phyloP scores from a whole-genome alignment of 2,113 vertebrate species.

The Dicerorhinus sumatrensis region DNA sequence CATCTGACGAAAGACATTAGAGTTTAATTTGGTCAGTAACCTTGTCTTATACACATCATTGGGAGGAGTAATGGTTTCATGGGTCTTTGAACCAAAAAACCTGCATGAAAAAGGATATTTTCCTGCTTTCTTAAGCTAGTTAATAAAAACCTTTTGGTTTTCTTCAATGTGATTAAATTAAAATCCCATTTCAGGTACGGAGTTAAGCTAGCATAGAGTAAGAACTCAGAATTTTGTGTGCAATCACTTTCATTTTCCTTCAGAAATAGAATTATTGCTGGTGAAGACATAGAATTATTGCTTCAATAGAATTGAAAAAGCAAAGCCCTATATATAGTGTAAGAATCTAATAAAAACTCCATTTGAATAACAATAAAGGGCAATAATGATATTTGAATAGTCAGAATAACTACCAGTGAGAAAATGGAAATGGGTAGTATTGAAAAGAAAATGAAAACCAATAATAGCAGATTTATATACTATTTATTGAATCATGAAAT shows the following conservation, averaged over 20 bases:
- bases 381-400: conserved; percentile 58
- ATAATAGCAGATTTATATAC: conserved; percentile 41
- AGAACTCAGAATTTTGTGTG: conserved; percentile 67
- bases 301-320: no score
- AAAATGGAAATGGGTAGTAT: conserved; percentile 74
- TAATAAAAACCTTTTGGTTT: conserved; percentile 59
- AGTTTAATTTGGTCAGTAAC: conserved; percentile 56
- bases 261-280: conserved; percentile 46
- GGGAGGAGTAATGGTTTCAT: conserved; percentile 54
- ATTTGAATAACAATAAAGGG: conserved; percentile 68
- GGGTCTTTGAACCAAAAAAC: conserved; percentile 67
- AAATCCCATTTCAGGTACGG: conserved; percentile 42
- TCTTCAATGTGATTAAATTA: conserved; percentile 53
- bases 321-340: conserved; percentile 25
- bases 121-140: neutral
- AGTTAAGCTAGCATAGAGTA: conserved; percentile 52
- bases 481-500: conserved; percentile 73
- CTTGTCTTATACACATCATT: conserved; percentile 28
- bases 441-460: conserved; percentile 76
- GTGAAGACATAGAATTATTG: no score
- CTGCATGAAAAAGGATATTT: neutral
- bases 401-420: conserved; percentile 16
- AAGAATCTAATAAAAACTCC: conserved; percentile 47
- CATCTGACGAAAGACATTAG: conserved; percentile 29
- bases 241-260: conserved; percentile 33